Conservation (phyloP, 2,888 invertebrate genomes). For the Drosophila macrospina region DNA sequence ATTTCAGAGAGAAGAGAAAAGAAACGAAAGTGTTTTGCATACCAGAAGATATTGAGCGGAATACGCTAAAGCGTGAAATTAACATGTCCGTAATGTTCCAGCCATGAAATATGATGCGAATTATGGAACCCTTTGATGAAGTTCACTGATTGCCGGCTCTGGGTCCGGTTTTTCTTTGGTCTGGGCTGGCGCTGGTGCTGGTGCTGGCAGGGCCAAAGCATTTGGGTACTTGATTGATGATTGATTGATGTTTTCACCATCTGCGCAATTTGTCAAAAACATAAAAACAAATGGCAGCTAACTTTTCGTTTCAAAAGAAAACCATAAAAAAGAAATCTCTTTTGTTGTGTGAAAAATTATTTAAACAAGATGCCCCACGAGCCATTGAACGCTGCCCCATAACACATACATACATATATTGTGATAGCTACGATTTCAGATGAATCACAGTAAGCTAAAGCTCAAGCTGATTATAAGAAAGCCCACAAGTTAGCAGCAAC, state of each 20-base stretch:
- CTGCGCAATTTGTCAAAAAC: conserved; percentile 59
- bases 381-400: conserved; percentile 28
- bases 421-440: conserved; percentile 22
- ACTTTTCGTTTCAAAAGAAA: conserved; percentile 37
- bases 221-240: conserved; percentile 67
- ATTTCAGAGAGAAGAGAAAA: conserved; percentile 18
- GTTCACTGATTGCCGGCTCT: conserved; percentile 53
- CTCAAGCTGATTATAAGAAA: conserved; percentile 17
- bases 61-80: conserved; percentile 59
- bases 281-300: conserved; percentile 36
- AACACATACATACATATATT: no score
- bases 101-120: conserved; percentile 43
- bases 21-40: conserved; percentile 74
- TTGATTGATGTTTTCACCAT: conserved; percentile 77
- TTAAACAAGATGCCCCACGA: conserved; percentile 8
- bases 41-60: conserved; percentile 26
- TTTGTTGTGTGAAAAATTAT: conserved; percentile 33
- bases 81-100: conserved; percentile 54
- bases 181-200: background rate
- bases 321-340: conserved; percentile 36
- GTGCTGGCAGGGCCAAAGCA: conserved; percentile 22
- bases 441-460: conserved; percentile 1
- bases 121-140: conserved; percentile 53
- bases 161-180: conserved; percentile 26
- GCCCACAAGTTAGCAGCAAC: conserved; percentile 1